phyloP scores from a whole-genome alignment of 2,113 vertebrate genomes.

The Scartelaos histophorus region DNA sequence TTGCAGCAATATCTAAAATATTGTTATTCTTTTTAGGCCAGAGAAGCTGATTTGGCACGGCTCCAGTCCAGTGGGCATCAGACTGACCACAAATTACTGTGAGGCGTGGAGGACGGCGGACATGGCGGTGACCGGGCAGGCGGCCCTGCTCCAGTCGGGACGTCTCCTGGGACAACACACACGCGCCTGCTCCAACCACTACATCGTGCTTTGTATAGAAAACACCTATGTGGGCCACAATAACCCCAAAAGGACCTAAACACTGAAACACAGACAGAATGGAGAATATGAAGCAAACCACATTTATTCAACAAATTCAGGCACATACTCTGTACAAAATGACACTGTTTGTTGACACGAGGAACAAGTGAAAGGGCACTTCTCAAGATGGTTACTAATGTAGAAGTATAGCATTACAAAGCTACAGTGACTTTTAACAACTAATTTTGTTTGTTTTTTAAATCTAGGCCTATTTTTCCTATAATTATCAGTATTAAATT shows the following conservation, averaged over 20 bases:
- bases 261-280: slow-evolving; percentile 14
- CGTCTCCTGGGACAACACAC: slow-evolving; percentile 87
- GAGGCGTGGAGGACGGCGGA: slow-evolving; percentile 87
- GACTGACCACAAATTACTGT: slow-evolving; percentile 87
- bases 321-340: slow-evolving; percentile 35
- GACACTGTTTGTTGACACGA: slow-evolving; percentile 6
- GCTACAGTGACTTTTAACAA: background rate
- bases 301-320: slow-evolving; percentile 6
- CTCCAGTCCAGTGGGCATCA: slow-evolving; percentile 81
- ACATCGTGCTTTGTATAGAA: slow-evolving; percentile 92
- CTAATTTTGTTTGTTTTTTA: background rate
- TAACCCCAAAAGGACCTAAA: slow-evolving; percentile 74
- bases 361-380: slow-evolving; percentile 5
- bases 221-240: slow-evolving; percentile 86
- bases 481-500: slow-evolving; percentile 9
- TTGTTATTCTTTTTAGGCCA: slow-evolving; percentile 74
- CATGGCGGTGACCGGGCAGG: slow-evolving; percentile 82
- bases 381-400: slow-evolving; percentile 10
- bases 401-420: background rate
- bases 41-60: slow-evolving; percentile 94
- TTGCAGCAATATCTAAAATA: background rate
- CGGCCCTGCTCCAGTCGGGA: slow-evolving; percentile 82
- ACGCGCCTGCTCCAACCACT: slow-evolving; percentile 85
- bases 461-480: background rate
- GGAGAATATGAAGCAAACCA: slow-evolving; percentile 14